Evolutionary conservation across 2,797 vertebrate species (phyloP).

Genomic region (Adrianichthys oophorus): DNA sequence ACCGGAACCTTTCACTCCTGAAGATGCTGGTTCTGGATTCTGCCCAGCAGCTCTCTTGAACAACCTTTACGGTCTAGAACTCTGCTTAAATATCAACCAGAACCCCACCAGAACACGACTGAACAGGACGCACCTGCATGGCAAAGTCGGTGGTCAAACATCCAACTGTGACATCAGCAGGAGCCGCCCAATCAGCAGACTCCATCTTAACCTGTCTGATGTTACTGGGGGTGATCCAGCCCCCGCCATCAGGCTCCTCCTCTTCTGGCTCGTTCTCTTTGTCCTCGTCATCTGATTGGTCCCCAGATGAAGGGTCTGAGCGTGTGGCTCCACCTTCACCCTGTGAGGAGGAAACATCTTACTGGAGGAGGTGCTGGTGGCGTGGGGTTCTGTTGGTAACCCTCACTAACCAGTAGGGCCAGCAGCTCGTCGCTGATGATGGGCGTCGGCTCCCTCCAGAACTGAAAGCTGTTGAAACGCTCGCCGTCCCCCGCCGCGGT

Average conservation of each 20-base stretch:
- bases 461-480: slow-evolving; percentile 85
- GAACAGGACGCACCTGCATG: slow-evolving; percentile 82
- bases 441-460: slow-evolving; percentile 87
- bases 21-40: too few species aligned
- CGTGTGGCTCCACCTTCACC: slow-evolving; percentile 12
- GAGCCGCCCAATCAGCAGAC: slow-evolving; percentile 62
- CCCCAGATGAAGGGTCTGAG: slow-evolving; percentile 3
- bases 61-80: too few species aligned
- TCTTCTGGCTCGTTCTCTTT: slow-evolving; percentile 43
- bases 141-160: slow-evolving; percentile 96
- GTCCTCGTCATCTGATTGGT: slow-evolving; percentile 40
- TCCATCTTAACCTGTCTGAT: slow-evolving; percentile 86
- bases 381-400: neutral
- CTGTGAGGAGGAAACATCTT: slow-evolving; percentile 30
- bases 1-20: too few species aligned
- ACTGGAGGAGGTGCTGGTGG: neutral
- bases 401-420: slow-evolving; percentile 83
- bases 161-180: slow-evolving; percentile 80
- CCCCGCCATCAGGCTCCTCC: slow-evolving; percentile 64
- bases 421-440: slow-evolving; percentile 81
- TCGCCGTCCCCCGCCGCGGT: slow-evolving; percentile 1
- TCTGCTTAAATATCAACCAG: too few species aligned
- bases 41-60: too few species aligned
- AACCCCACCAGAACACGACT: too few species aligned
- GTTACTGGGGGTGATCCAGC: slow-evolving; percentile 96